phyloP scores from a whole-genome alignment of 53 echinoderm and acorn worm species.

The Hippasteria phrygiana region DNA sequence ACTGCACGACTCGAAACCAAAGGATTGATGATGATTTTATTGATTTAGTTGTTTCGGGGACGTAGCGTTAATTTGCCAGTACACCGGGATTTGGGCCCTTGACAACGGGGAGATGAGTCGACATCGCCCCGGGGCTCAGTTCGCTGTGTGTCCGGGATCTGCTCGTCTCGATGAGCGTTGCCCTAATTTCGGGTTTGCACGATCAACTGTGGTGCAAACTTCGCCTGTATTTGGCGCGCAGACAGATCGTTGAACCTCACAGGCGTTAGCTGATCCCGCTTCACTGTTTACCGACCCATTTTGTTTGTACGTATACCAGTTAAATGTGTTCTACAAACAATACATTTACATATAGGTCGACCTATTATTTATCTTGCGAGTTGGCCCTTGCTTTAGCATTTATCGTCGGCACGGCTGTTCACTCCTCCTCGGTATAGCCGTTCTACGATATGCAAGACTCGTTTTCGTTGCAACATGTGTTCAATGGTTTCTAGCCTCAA shows the following conservation, averaged over 20 bases:
- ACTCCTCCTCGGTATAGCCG: too few relatives aligned
- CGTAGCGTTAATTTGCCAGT: slow-evolving; percentile 52
- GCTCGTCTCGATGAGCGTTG: slow-evolving; percentile 14
- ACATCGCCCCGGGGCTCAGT: slow-evolving; percentile 24
- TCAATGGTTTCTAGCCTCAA: slow-evolving; percentile 6
- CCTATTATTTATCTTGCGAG: slow-evolving; percentile 10
- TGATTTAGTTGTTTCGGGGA: slow-evolving; percentile 63
- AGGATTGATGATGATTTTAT: slow-evolving; percentile 56
- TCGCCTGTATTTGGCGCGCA: slow-evolving; percentile 13
- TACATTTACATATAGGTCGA: slow-evolving; percentile 53
- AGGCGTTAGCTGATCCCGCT: slow-evolving; percentile 27
- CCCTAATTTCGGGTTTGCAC: slow-evolving; percentile 29
- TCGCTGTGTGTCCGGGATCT: slow-evolving; percentile 9
- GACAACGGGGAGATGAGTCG: slow-evolving; percentile 54
- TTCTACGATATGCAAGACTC: background rate
- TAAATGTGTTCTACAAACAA: slow-evolving; percentile 62
- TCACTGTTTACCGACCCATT: slow-evolving; percentile 57
- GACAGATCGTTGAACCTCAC: slow-evolving; percentile 36
- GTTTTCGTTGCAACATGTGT: slow-evolving; percentile 25
- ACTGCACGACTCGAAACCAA: slow-evolving; percentile 20
- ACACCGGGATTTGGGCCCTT: slow-evolving; percentile 39
- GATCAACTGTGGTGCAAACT: slow-evolving; percentile 28
- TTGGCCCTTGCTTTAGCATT: slow-evolving; percentile 9
- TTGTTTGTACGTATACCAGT: slow-evolving; percentile 61
- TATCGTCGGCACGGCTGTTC: background rate